Evolutionary conservation across 2,888 invertebrate species (phyloP).

Genomic region (Rotaria socialis): DNA sequence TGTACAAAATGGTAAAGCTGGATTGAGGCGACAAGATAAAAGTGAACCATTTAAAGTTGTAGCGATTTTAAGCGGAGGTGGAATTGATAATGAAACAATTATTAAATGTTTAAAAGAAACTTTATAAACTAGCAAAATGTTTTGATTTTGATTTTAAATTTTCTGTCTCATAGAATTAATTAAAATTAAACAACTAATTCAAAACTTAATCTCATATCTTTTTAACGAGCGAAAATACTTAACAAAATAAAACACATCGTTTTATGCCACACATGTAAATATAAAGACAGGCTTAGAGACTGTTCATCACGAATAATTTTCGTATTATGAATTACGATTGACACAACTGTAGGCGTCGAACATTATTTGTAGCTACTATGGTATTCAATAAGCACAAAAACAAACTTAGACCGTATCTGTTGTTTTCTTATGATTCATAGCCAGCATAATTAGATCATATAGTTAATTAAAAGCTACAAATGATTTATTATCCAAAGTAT

Average conservation of each 20-base stretch:
- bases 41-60: not conserved
- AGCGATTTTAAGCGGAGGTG: not conserved
- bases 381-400: not conserved
- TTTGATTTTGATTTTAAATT: no score
- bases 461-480: no score
- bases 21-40: not conserved
- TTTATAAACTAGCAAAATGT: not conserved
- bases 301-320: no score
- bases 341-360: not conserved
- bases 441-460: no score
- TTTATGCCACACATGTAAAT: not conserved
- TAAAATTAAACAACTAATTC: no score
- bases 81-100: constrained; percentile 15
- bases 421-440: no score
- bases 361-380: not conserved
- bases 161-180: no score
- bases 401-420: not conserved
- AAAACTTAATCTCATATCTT: no score
- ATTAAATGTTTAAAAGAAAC: not conserved
- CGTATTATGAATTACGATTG: not conserved
- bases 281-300: not conserved
- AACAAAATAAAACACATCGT: no score
- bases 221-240: no score
- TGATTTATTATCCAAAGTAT: no score
- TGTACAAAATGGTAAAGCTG: not conserved